Base-by-base conservation (phyloP, 1,140 invertebrate species). In the Drosophila auraria region DNA sequence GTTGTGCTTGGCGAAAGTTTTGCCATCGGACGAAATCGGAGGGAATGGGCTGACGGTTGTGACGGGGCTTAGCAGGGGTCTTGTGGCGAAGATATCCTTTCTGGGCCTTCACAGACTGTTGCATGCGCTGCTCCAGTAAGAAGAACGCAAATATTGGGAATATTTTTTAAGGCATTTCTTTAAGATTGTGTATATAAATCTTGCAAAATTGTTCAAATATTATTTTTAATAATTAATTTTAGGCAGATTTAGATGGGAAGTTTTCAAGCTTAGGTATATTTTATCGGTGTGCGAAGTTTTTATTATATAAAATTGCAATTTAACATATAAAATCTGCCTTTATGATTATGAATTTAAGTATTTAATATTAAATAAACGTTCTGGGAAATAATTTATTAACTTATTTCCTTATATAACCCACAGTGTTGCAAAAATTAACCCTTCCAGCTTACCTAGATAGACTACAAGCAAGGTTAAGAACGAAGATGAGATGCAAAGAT, bases 1-100 rank as follows among this genome's bases (percentile, higher is more conserved):
- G 78, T 80, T 80, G 49, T 70, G 65, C 64, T 83, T 83, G 81
- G 62, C 42, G 47, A 82, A 83, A 83, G 71, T 83, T 83, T 40
- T 75, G 62, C 70, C 70, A 58, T 49, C 47, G 23, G 56, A 45
- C 15, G 36, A 36, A 38, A 44, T 65, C 23, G 58, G 58, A 17
- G 63, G 5, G 15, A n/a, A 36, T 11, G 12, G 8, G 12, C 14
- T 12, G 8, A 17, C 38, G 1, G 38, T 20, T 14, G 38, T 9
- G 23, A 47, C 8, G 33, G 60, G 58, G 42, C 38, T 44, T 61
- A 53, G 59, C 68, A 45, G 50, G 50, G 50, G 50, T 38, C 49
- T 49, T 70, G 42, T n/a, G 57, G 47, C 38, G 2, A 45, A 17
- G 36, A 58, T 76, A 62, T 62, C 44, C 57, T 54, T 59, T 27